These are phyloP conservation scores for Platichthys flesus DNA, from an alignment of 2,113 vertebrate genomes.

Conservation along the genomic window DNA sequence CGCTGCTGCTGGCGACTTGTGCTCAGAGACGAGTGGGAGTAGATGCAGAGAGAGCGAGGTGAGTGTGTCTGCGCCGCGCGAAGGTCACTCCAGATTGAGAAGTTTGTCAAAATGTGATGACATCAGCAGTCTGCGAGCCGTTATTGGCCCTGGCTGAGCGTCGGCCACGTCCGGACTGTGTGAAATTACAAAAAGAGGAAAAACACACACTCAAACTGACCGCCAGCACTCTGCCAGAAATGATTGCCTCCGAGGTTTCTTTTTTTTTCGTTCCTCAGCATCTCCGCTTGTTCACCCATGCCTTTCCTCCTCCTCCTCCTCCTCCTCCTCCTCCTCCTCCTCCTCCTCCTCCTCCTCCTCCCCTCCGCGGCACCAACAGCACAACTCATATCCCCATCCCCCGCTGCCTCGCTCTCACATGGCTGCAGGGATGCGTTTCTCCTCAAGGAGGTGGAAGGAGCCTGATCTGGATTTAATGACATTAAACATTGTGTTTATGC, in stretches of 20 bases:
- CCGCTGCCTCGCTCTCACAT: conserved; percentile 30
- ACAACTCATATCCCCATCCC: conserved; percentile 56
- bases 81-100: conserved; percentile 96
- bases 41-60: conserved; percentile 83
- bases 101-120: conserved; percentile 97
- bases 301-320: conserved; percentile 20
- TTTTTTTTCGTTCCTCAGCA: conserved; percentile 37
- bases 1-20: conserved; percentile 8
- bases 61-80: conserved; percentile 78
- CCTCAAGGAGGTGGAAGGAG: neutral
- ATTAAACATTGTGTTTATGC: conserved; percentile 98
- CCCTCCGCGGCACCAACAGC: conserved; percentile 40
- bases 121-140: conserved; percentile 93
- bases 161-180: conserved; percentile 85
- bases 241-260: conserved; percentile 92
- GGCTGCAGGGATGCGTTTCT: conserved; percentile 46
- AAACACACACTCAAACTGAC: conserved; percentile 66
- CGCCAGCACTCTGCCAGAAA: conserved; percentile 87
- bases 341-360: neutral
- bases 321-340: neutral
- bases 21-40: conserved; percentile 61
- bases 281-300: conserved; percentile 57
- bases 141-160: conserved; percentile 88
- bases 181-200: conserved; percentile 91
- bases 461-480: conserved; percentile 93